Evolutionary conservation across 1,140 invertebrate species (phyloP), one percentile per base, ranked within the genome.

Genomic region (Ceratina japonica): DNA sequence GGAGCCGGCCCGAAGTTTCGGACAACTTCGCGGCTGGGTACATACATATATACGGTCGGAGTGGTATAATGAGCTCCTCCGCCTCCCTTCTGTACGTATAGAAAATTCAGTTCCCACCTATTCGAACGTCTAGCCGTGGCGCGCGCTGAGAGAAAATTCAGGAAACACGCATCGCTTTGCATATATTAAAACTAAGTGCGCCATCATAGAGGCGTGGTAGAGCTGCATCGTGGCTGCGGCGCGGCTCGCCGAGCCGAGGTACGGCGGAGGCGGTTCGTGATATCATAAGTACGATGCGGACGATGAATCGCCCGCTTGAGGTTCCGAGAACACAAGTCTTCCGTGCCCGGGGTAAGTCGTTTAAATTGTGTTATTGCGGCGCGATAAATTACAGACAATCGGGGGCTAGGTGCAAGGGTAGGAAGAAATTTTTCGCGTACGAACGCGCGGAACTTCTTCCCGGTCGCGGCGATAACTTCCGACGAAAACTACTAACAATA

Each of bases 121-220:
- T 79, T 66, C 77, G 56, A 31, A 64, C 70, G 62, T 74, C 70
- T 73, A 66, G 62, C 22, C 37, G 58, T 20, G 49, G 49, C 18
- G n/a, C 62, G 44, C 37, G 37, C 37, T 44, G 18, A 52, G 31
- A 73, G 77, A 78, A 78, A 78, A 79, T 79, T 73, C 77, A 49
- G 70, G 77, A 66, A 79, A 73, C 71, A 73, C 77, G 71, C 77
- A 79, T 73, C 59, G 77, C 52, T 79, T 79, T 79, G 70, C 77
- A 79, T 79, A 73, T n/a, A 73, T 73, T 74, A 79, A 79, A 79
- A 65, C 77, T 79, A 79, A 79, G 62, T 74, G 71, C 20, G 7
- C 24, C 37, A 44, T 44, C 37, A 44, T 44, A 44, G 37, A 44
- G 37, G 37, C 37, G 37, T 44, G 37, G 37, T 44, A 10, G 37